Evolutionary conservation across 1,140 invertebrate species (phyloP).

Genomic region (Odontomachus brunneus): DNA sequence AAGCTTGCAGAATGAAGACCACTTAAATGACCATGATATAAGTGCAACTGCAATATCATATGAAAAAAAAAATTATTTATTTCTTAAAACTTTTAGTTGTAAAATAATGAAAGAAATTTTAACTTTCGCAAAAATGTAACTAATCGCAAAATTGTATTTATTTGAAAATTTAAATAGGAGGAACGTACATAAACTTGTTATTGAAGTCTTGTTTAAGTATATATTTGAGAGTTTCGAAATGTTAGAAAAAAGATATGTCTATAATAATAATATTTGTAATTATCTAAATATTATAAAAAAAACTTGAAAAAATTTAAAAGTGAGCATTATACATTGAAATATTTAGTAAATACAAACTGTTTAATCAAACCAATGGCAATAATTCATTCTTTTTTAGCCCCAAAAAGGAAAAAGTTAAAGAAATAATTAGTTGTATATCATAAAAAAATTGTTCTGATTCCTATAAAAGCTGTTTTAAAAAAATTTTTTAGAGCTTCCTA

Average conservation of each 20-base stretch:
- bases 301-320: slow-evolving; percentile 14
- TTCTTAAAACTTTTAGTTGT: no score
- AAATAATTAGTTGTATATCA: not conserved
- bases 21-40: no score
- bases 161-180: slow-evolving; percentile 13
- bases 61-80: no score
- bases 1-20: no score
- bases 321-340: no score
- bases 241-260: not conserved
- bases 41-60: no score
- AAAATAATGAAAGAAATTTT: not conserved
- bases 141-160: slow-evolving; percentile 24
- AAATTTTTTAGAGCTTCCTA: slow-evolving; percentile 5
- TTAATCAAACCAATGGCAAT: not conserved
- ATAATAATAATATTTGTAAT: not conserved
- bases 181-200: not conserved
- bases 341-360: no score
- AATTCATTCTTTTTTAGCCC: not conserved
- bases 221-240: not conserved
- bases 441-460: not conserved
- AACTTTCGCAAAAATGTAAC: slow-evolving; percentile 16
- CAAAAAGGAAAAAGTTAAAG: not conserved
- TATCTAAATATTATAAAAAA: not conserved
- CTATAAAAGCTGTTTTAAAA: slow-evolving; percentile 1
- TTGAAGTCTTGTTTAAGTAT: not conserved